Conservation (phyloP, 2,797 vertebrate genomes). For the Siniperca obscura region DNA sequence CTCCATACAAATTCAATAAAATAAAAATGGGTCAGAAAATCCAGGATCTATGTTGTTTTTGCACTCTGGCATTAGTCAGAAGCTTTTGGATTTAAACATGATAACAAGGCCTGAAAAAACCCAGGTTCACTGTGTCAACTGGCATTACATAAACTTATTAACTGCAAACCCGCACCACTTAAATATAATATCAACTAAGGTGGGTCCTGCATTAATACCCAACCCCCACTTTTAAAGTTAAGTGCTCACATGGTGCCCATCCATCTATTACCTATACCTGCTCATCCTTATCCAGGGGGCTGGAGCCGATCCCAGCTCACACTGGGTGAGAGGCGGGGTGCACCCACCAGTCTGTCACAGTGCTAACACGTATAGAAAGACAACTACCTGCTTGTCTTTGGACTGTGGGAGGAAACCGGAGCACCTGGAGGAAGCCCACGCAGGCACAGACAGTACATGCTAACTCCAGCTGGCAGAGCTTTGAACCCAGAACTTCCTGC, state of each 20-base stretch:
- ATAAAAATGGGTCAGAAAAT: background rate
- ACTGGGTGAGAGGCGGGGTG: background rate
- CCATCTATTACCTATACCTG: background rate
- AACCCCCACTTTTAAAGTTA: background rate
- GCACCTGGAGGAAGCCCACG: background rate
- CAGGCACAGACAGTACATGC: background rate
- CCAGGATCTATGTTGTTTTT: background rate
- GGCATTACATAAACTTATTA: background rate
- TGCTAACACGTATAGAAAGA: background rate
- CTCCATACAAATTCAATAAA: background rate
- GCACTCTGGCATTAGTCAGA: background rate
- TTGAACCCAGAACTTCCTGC: background rate
- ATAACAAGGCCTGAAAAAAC: background rate
- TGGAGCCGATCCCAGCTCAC: background rate
- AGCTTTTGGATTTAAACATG: background rate
- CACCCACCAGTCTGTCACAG: slow-evolving; percentile 1
- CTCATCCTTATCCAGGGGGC: background rate
- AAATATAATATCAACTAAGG: background rate
- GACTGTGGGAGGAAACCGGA: slow-evolving; percentile 11
- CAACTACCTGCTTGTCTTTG: background rate
- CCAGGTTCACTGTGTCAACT: background rate
- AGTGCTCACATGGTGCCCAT: background rate
- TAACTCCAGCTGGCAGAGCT: background rate
- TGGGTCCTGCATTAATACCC: background rate
- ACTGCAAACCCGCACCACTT: background rate